These are phyloP conservation scores for Thunnus albacares DNA, from an alignment of 2,797 vertebrate genomes.

Conservation along the genomic window DNA sequence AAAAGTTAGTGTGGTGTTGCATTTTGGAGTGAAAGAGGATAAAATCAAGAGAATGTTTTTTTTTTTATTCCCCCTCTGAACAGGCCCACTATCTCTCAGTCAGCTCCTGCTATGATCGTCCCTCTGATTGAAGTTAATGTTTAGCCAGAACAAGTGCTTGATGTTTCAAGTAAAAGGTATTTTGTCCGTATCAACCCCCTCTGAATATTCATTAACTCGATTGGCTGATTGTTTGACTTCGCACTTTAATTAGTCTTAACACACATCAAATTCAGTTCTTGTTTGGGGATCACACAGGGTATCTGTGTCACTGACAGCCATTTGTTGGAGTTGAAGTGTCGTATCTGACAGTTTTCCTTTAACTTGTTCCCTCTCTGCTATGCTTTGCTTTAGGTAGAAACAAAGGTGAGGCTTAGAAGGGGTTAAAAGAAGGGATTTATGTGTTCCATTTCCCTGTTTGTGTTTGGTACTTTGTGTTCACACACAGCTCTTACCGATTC, in stretches of 20 bases:
- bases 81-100: slow-evolving; percentile 11
- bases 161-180: slow-evolving; percentile 42
- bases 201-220: slow-evolving; percentile 53
- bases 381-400: slow-evolving; percentile 15
- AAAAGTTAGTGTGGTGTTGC: slow-evolving; percentile 43
- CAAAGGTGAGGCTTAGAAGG: slow-evolving; percentile 26
- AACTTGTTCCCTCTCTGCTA: slow-evolving; percentile 2
- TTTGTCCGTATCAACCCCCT: slow-evolving; percentile 24
- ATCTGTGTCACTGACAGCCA: background rate
- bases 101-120: slow-evolving; percentile 36
- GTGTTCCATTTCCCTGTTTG: slow-evolving; percentile 32
- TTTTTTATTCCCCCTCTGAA: background rate
- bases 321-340: background rate
- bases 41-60: slow-evolving; percentile 10
- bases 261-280: slow-evolving; percentile 30
- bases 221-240: slow-evolving; percentile 54
- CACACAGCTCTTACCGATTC: background rate
- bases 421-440: slow-evolving; percentile 36
- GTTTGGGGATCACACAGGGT: slow-evolving; percentile 14
- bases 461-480: slow-evolving; percentile 36
- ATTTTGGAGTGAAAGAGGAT: slow-evolving; percentile 33
- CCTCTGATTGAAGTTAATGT: slow-evolving; percentile 61
- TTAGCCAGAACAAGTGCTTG: slow-evolving; percentile 59
- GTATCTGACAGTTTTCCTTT: background rate
- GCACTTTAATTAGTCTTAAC: slow-evolving; percentile 30